Base-by-base conservation (phyloP, 1,140 invertebrate genomes). In the Drosophila miranda region DNA sequence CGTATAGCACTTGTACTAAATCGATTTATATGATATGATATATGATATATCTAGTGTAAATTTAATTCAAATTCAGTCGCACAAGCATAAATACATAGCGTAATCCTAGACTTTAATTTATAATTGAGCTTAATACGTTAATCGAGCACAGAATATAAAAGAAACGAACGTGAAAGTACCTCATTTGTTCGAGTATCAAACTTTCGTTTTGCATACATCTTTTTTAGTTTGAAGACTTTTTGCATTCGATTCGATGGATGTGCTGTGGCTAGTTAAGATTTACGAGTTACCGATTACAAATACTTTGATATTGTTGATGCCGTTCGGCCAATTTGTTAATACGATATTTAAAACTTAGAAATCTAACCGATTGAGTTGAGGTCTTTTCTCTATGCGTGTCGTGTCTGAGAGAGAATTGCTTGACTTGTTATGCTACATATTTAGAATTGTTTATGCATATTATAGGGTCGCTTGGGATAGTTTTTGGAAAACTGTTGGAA, bases 21-120 rank as follows among this genome's bases (percentile, higher is more conserved):
- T 51, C 21, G 19, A 60, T 49, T n/a, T 46, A 55, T 34, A 66
- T 49, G 43, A 45, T 1, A 1, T 16, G 16, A 16, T 16, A 16
- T 16, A 16, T 16, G 16, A 53, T 76, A 79, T 73, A 83, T 82
- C 76, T 84, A 84, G 70, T 74, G 70, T 75, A 75, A 75, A 80
- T 81, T 75, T 86, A 86, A 87, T 86, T 86, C 80, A 82, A 87
- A 87, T 88, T 86, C 82, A 86, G 82, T 86, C 82, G 82, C 82
- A 78, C 82, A 84, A 86, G 82, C 82, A 84, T 87, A 87, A 73
- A 78, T 84, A 84, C 82, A 78, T 84, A 87, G 81, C 64, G 58
- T 87, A 78, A 75, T 62, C 66, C 83, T 86, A 87, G 52, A 86
- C 67, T 88, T 78, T 71, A 86, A 87, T 88, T 81, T 86, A 87